A percentile compares a stretch with the other conserved stretches of the same genome.
Evolutionary conservation across 2,888 invertebrate genomes (phyloP).

Genomic region (Chrysolina haemoptera): DNA sequence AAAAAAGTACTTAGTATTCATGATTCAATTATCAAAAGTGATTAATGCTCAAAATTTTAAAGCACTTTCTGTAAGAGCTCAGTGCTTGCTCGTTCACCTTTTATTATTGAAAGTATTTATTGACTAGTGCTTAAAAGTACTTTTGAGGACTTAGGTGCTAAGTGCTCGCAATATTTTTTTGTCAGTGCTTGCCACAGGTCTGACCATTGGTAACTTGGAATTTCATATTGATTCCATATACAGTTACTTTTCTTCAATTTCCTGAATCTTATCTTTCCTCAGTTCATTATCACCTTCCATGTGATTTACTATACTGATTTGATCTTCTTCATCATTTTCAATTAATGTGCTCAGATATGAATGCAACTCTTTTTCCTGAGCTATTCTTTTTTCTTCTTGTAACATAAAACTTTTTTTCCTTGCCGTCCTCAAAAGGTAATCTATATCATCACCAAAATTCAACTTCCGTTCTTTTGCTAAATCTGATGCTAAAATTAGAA

Average conservation of each 20-base stretch:
- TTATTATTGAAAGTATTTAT: no score
- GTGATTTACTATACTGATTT: slow-evolving; percentile 75
- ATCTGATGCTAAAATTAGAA: slow-evolving; percentile 79
- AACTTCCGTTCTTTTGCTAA: slow-evolving; percentile 94
- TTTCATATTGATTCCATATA: no score
- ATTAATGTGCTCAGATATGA: slow-evolving; percentile 87
- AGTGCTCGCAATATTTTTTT: no score
- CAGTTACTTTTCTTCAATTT: slow-evolving; percentile 85
- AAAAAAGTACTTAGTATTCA: no score
- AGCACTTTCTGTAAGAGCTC: no score
- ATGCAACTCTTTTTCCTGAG: slow-evolving; percentile 96
- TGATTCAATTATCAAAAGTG: no score
- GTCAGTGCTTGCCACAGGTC: no score
- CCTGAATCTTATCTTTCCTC: slow-evolving; percentile 75
- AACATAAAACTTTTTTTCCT: slow-evolving; percentile 90
- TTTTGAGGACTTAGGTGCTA: no score
- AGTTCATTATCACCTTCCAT: slow-evolving; percentile 74
- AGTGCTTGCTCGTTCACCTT: no score
- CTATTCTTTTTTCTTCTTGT: slow-evolving; percentile 93
- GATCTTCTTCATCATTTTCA: slow-evolving; percentile 87
- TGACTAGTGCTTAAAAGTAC: no score
- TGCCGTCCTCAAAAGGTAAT: slow-evolving; percentile 89
- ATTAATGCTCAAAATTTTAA: no score
- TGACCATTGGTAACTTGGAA: no score
- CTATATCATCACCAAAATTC: slow-evolving; percentile 98